phyloP scores from a whole-genome alignment of 2,113 vertebrate species.

The Saguinus midas region DNA sequence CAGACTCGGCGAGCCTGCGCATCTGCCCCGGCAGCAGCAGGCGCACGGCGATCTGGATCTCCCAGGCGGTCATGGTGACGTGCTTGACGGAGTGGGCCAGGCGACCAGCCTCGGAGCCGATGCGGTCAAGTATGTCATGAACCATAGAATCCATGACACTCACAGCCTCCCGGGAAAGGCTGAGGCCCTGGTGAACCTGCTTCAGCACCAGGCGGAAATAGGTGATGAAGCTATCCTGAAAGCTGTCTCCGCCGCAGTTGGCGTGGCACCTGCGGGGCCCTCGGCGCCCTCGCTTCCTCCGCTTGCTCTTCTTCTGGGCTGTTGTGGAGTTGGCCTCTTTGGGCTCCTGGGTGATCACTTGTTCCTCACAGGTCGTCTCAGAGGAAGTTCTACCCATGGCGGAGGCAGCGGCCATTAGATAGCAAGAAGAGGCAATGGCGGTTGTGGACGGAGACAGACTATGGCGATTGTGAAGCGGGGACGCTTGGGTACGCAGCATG shows the following conservation, averaged over 20 bases:
- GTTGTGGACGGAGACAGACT: neutral
- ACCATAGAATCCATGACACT: neutral
- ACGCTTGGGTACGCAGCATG: neutral
- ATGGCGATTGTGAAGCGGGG: no score
- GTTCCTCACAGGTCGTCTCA: neutral
- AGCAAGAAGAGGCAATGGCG: neutral
- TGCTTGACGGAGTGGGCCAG: neutral
- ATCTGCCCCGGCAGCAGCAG: neutral
- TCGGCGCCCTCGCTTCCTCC: neutral
- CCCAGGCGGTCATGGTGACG: neutral
- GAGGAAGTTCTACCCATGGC: neutral
- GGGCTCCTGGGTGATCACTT: neutral
- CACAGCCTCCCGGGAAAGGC: neutral
- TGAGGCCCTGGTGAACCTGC: neutral
- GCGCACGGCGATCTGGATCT: neutral
- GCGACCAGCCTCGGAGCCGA: neutral
- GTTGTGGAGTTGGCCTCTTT: neutral
- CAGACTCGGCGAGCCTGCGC: fast-evolving
- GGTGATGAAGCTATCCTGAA: neutral
- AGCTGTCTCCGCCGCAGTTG: no score
- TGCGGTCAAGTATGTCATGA: neutral
- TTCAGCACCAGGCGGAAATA: neutral
- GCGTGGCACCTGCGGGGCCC: neutral
- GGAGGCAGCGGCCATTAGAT: neutral
- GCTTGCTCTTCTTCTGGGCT: neutral